phyloP scores from a whole-genome alignment of 2,888 invertebrate species.

The Torymus aiolomorphi region DNA sequence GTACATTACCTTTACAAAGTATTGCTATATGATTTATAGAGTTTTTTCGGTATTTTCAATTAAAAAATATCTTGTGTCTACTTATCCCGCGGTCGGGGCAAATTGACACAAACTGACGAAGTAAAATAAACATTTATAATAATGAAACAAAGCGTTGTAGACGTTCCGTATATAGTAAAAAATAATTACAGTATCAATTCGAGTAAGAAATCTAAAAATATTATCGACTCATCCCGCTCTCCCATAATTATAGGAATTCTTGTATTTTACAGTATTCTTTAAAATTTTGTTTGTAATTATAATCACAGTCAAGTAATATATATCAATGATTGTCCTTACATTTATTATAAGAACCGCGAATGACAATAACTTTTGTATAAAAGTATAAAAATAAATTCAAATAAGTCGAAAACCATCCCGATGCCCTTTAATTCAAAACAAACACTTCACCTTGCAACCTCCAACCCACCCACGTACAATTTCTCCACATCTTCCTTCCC shows the following conservation, averaged over 20 bases:
- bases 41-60: background rate
- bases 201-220: background rate
- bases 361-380: too few relatives aligned
- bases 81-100: background rate
- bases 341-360: too few relatives aligned
- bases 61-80: background rate
- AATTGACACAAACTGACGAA: background rate
- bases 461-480: too few relatives aligned
- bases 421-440: too few relatives aligned
- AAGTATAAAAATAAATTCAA: too few relatives aligned
- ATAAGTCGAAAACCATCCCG: too few relatives aligned
- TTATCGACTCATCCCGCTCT: background rate
- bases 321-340: too few relatives aligned
- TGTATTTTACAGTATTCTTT: too few relatives aligned
- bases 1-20: background rate
- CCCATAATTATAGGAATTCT: background rate
- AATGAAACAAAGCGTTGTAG: background rate
- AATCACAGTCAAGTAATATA: too few relatives aligned
- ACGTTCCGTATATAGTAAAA: background rate
- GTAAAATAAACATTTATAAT: background rate
- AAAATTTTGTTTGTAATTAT: too few relatives aligned
- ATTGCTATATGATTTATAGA: background rate
- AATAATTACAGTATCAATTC: background rate
- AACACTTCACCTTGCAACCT: too few relatives aligned
- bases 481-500: too few relatives aligned